phyloP scores from a whole-genome alignment of 2,888 invertebrate species.

The Pomacea canaliculata region DNA sequence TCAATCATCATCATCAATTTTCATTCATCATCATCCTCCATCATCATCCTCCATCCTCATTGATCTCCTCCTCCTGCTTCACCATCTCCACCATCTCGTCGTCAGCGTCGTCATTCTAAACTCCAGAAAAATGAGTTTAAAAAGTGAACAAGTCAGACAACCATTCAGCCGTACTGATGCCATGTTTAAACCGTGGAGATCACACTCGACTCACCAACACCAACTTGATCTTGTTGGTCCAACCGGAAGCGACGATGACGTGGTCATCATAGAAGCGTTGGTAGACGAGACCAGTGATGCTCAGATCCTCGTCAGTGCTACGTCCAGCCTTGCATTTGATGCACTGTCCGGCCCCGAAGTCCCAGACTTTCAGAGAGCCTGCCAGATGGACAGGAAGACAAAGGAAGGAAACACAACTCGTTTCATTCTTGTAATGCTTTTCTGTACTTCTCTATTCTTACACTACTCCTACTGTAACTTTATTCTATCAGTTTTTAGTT shows the following conservation, averaged over 20 bases:
- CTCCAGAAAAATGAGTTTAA: no score
- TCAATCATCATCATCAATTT: no score
- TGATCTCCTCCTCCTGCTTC: neutral
- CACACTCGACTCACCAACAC: slow-evolving; percentile 46
- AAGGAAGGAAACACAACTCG: neutral
- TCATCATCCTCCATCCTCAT: no score
- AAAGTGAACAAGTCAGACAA: no score
- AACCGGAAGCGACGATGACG: slow-evolving; percentile 59
- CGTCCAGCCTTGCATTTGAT: slow-evolving; percentile 52
- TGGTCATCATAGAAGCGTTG: slow-evolving; percentile 49
- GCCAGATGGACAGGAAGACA: neutral
- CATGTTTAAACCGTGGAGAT: no score
- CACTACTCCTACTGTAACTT: no score
- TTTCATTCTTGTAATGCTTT: neutral
- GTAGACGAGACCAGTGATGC: slow-evolving; percentile 55
- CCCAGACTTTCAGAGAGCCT: slow-evolving; percentile 69
- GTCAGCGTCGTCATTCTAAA: no score
- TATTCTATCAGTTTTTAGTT: no score
- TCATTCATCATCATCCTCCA: no score
- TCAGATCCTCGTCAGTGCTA: slow-evolving; percentile 51
- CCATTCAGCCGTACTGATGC: no score
- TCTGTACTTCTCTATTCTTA: no score
- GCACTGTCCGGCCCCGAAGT: slow-evolving; percentile 68
- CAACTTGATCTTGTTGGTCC: slow-evolving; percentile 62
- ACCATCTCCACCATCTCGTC: no score